Base-by-base conservation (phyloP, 2,888 invertebrate species). In the Opisthograptis luteolata region DNA sequence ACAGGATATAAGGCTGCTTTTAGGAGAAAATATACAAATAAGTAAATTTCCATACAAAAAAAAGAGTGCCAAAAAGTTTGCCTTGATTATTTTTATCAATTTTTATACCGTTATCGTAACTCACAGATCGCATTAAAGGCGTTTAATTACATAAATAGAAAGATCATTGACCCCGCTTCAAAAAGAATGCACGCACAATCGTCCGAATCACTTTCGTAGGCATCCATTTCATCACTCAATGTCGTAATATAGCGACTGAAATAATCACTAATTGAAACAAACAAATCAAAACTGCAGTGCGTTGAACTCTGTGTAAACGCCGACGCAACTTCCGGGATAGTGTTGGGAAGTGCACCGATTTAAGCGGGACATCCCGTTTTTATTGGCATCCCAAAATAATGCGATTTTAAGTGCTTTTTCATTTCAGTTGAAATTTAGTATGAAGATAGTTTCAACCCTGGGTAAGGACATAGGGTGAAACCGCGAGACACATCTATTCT, bases 261-360 rank as follows among this genome's bases (percentile, higher is more conserved):
- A 51, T 31, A 20, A 45, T 47, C 39, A 31, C 30, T 48, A 49
- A 49, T 47, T 32, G 47, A 52, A 46, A 36, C 34, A 17, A 42
- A 51, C 44, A 52, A 51, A 51, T 55, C 50, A 47, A 30, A 40
- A 40, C 30, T 40, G 12, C 14, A 19, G 53, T 36, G 19, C 49
- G 35, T 44, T 49, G 52, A 54, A 48, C 56, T 49, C 44, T 41
- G 34, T 34, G 17, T 13, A 20, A 36, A 20, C 24, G 13, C n/a
- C 3, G 14, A 2, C 9, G 5, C 5, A 1, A 5, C 17, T n/a
- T 14, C 15, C 15, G 14, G 9, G 9, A 15, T 25, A 25, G 36
- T 25, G 36, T 9, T 36, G 36, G 24, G 1, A 0, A 5, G n/a
- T 20, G 9, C 25, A 2, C 25, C 14, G 15, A n/a, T 25, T 36